Percentiles rank a stretch among this genome's conserved stretches.
Evolutionary conservation across 1,140 invertebrate genomes (phyloP).

Genomic region (Calliopsis andreniformis): DNA sequence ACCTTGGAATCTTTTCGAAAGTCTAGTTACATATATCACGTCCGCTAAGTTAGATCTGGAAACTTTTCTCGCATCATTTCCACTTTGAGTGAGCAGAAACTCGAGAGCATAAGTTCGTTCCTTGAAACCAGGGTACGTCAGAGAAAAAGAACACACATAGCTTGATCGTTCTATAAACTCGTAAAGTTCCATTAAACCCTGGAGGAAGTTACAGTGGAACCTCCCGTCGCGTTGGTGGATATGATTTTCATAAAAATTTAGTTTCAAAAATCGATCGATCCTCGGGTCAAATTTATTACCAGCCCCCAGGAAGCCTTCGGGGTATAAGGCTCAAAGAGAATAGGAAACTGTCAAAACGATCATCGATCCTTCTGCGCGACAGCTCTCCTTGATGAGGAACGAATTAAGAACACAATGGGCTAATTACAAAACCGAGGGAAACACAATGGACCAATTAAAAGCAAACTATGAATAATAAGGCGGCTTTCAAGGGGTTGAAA

Average conservation of each 20-base stretch:
- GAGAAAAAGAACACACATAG: neutral
- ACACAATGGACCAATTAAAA: slow-evolving; percentile 5
- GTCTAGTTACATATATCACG: neutral
- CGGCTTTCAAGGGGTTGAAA: neutral
- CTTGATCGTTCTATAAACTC: neutral
- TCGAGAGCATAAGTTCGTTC: neutral
- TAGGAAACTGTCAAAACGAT: slow-evolving; percentile 1
- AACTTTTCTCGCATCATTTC: neutral
- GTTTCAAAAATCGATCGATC: neutral
- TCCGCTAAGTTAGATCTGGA: neutral
- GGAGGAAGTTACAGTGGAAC: neutral
- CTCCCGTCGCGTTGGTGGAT: neutral
- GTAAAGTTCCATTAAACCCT: neutral
- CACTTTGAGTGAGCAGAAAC: neutral
- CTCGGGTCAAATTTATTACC: neutral
- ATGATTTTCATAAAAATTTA: neutral
- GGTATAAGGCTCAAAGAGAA: too few relatives aligned
- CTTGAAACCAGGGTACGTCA: too few relatives aligned
- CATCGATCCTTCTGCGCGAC: slow-evolving; percentile 14
- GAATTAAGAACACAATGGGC: slow-evolving; percentile 13
- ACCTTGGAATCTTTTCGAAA: too few relatives aligned
- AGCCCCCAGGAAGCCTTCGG: too few relatives aligned
- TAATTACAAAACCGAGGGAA: slow-evolving; percentile 9
- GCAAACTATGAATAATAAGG: slow-evolving; percentile 14
- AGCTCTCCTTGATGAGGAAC: neutral